A percentile compares a stretch with the other conserved stretches of the same genome.
phyloP scores from a whole-genome alignment of 1,140 invertebrate genomes.

The Tetranychus urticae region DNA sequence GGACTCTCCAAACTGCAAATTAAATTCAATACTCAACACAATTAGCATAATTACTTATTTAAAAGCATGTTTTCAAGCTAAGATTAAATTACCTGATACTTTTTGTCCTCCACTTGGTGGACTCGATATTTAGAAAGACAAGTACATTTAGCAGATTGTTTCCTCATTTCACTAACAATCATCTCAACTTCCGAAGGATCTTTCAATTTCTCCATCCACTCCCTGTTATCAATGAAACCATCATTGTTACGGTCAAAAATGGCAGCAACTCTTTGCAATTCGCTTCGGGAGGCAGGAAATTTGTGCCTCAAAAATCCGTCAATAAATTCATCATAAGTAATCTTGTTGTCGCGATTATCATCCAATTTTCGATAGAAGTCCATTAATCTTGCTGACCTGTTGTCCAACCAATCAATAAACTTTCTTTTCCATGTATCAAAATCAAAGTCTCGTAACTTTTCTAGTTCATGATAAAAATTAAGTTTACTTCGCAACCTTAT shows the following conservation, averaged over 20 bases:
- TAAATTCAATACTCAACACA: not conserved
- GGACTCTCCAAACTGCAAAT: slow-evolving; percentile 80
- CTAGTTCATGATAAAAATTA: slow-evolving; percentile 30
- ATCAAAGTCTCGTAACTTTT: slow-evolving; percentile 85
- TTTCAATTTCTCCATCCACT: slow-evolving; percentile 85
- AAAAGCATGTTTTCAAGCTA: no score
- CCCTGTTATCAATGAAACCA: slow-evolving; percentile 90
- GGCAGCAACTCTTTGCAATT: slow-evolving; percentile 95
- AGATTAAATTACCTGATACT: slow-evolving; percentile 61
- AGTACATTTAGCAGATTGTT: slow-evolving; percentile 70
- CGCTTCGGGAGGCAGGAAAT: slow-evolving; percentile 84
- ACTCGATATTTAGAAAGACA: slow-evolving; percentile 91
- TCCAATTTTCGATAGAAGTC: slow-evolving; percentile 97
- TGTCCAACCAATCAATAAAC: slow-evolving; percentile 97
- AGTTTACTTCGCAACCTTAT: slow-evolving; percentile 70
- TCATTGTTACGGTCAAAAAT: slow-evolving; percentile 83
- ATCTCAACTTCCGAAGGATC: slow-evolving; percentile 68
- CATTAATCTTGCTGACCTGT: slow-evolving; percentile 89
- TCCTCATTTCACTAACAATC: slow-evolving; percentile 92
- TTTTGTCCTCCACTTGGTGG: slow-evolving; percentile 93
- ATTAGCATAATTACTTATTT: no score
- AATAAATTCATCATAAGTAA: slow-evolving; percentile 88
- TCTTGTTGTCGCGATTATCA: slow-evolving; percentile 83
- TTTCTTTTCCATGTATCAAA: slow-evolving; percentile 97
- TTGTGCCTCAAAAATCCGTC: slow-evolving; percentile 93